Conservation (phyloP, 2,113 vertebrate species). For the Equus quagga region DNA sequence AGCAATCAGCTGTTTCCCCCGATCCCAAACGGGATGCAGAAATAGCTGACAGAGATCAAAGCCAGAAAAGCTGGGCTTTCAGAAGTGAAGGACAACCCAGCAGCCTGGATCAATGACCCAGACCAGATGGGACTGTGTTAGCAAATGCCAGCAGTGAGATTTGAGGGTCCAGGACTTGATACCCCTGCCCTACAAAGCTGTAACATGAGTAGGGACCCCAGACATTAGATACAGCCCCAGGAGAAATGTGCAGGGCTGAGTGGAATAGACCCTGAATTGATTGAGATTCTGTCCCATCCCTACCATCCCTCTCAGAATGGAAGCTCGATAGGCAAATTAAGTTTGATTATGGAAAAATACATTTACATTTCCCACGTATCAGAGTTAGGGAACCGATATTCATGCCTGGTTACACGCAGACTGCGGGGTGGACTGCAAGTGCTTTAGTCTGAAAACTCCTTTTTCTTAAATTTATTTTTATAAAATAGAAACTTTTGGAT, state of each 20-base stretch:
- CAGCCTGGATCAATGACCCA: background rate
- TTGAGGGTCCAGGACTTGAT: background rate
- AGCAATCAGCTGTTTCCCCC: background rate
- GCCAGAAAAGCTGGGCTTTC: background rate
- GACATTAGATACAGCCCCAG: background rate
- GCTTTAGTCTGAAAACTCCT: background rate
- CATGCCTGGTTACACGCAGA: background rate
- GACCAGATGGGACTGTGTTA: background rate
- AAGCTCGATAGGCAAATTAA: background rate
- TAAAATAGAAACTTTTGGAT: background rate
- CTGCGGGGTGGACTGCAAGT: background rate
- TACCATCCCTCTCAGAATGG: background rate
- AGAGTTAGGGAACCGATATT: background rate
- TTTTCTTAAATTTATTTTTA: background rate
- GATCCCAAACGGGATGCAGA: background rate
- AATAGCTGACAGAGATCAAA: background rate
- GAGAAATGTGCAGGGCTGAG: background rate
- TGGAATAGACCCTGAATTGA: background rate
- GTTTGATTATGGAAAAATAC: background rate
- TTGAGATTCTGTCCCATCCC: background rate
- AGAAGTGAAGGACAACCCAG: background rate
- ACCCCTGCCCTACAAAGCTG: background rate
- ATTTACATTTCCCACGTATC: background rate
- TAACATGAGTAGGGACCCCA: background rate
- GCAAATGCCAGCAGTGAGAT: background rate